These are phyloP conservation scores for Acanthurus leucopareius DNA, from an alignment of 2,797 vertebrate genomes.

Conservation along the genomic window DNA sequence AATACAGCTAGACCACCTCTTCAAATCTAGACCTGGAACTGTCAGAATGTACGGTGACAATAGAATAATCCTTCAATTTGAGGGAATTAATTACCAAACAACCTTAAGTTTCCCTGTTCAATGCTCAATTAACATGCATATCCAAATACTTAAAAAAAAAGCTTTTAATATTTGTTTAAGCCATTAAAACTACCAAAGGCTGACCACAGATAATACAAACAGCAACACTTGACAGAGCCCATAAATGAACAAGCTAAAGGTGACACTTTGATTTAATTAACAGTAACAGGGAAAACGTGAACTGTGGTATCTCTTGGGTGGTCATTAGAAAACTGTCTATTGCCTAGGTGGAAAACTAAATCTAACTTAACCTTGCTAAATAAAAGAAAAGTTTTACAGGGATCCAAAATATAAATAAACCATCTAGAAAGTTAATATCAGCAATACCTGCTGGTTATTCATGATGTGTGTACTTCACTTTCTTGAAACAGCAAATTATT, in stretches of 20 bases:
- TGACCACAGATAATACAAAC: conserved; percentile 24
- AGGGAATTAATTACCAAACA: conserved; percentile 34
- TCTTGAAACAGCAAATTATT: background rate
- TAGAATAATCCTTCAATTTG: conserved; percentile 43
- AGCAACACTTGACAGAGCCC: conserved; percentile 23
- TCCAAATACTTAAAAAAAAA: conserved; percentile 9
- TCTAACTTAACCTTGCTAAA: conserved; percentile 33
- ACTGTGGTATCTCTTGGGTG: conserved; percentile 57
- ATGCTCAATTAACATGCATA: conserved; percentile 18
- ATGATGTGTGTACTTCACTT: conserved; percentile 1
- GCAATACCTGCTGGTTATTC: conserved; percentile 40
- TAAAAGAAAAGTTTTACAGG: conserved; percentile 49
- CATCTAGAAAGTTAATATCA: conserved; percentile 10
- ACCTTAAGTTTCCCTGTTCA: conserved; percentile 11
- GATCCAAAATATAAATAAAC: conserved; percentile 13
- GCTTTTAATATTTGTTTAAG: background rate
- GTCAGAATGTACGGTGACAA: conserved; percentile 7
- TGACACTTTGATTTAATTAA: conserved; percentile 54
- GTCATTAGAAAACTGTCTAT: conserved; percentile 67
- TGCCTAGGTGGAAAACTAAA: conserved; percentile 53
- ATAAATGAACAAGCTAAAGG: conserved; percentile 44
- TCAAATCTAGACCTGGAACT: conserved; percentile 5
- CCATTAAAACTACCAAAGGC: conserved; percentile 6
- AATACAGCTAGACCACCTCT: conserved; percentile 39
- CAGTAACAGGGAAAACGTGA: conserved; percentile 53